Evolutionary conservation across 23 tunicate species (phyloP).

Genomic region (Halocynthia aurantium): DNA sequence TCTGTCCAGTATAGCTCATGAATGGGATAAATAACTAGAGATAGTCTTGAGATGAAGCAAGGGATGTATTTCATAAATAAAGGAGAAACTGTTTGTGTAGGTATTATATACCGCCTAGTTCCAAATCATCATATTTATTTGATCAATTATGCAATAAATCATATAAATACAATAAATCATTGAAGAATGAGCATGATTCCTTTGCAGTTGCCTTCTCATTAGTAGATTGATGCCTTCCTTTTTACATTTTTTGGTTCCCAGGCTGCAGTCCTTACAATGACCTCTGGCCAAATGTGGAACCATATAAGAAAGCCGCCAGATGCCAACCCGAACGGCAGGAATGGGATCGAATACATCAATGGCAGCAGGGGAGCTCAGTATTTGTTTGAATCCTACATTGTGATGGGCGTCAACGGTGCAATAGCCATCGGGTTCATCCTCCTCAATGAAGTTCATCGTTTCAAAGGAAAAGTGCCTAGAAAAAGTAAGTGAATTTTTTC

Average conservation of each 20-base stretch:
- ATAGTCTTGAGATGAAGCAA: no score
- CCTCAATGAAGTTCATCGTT: conserved; percentile 13
- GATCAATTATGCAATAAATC: no score
- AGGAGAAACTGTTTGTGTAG: no score
- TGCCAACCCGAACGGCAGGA: not conserved
- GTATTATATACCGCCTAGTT: no score
- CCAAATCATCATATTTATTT: no score
- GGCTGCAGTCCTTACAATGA: conserved; percentile 1
- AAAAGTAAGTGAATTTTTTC: conserved; percentile 6
- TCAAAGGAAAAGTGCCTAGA: not conserved
- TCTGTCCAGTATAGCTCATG: no score
- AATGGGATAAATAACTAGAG: no score
- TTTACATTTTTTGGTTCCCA: not conserved
- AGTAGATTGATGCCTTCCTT: not conserved
- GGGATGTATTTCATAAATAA: no score
- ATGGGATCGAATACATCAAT: conserved; percentile 9
- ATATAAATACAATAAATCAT: no score
- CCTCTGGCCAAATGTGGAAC: conserved; percentile 34
- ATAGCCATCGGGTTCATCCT: conserved; percentile 15
- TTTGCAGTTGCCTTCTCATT: not conserved
- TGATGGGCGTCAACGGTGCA: conserved; percentile 17
- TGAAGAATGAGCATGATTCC: not conserved
- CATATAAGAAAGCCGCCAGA: conserved; percentile 13
- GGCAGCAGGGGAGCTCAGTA: conserved; percentile 26
- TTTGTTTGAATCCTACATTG: conserved; percentile 21